Conservation (phyloP, 2,888 invertebrate species). For the Eulithis testata region DNA sequence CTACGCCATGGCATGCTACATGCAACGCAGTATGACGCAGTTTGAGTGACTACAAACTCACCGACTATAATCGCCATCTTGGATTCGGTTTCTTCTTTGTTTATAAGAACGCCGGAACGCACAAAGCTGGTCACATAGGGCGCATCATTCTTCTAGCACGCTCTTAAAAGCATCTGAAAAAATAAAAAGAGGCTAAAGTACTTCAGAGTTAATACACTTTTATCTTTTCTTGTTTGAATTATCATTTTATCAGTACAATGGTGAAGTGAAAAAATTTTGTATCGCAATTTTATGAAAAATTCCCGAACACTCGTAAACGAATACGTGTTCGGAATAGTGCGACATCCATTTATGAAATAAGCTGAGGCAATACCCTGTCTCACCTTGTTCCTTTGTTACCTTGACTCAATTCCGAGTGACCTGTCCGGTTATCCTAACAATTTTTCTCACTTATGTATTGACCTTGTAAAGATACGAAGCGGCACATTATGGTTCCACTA, state of each 20-base stretch:
- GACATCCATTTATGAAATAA: conserved; percentile 11
- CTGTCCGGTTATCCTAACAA: not conserved
- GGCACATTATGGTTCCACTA: too few species aligned
- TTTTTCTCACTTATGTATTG: too few species aligned
- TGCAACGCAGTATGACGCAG: too few species aligned
- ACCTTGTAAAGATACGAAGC: too few species aligned
- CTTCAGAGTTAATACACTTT: too few species aligned
- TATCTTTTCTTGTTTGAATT: too few species aligned
- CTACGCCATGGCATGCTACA: too few species aligned
- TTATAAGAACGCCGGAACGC: not conserved
- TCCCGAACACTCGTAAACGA: conserved; percentile 10
- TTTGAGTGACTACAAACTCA: conserved; percentile 34
- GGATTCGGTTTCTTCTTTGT: conserved; percentile 18
- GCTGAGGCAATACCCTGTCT: conserved; percentile 5
- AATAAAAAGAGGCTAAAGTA: not conserved
- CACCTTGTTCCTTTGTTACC: not conserved
- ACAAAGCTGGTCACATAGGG: conserved; percentile 36
- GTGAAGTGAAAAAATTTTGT: not conserved
- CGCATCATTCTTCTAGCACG: conserved; percentile 24
- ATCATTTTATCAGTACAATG: not conserved
- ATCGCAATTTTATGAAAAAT: not conserved
- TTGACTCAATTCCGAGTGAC: conserved; percentile 9
- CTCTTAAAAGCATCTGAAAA: conserved; percentile 42
- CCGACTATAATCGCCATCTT: conserved; percentile 57
- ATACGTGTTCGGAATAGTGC: conserved; percentile 15